Evolutionary conservation across 2,888 invertebrate genomes (phyloP).

Genomic region (Tetragonisca angustula): DNA sequence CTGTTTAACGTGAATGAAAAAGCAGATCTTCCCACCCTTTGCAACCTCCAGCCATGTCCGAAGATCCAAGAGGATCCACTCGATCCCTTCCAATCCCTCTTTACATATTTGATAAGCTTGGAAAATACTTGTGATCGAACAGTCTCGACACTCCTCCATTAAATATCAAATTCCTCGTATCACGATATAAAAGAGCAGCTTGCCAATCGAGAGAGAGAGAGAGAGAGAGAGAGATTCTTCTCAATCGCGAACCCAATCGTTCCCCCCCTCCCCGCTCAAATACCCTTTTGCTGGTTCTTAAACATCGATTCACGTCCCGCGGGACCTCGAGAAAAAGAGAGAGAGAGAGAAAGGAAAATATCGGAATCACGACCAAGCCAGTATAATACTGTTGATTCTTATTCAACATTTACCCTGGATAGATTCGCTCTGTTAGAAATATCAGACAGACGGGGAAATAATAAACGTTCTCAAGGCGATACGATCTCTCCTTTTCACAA

Average conservation of each 20-base stretch:
- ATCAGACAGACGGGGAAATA: constrained; percentile 29
- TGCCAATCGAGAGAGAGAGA: neutral
- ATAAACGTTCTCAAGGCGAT: constrained; percentile 38
- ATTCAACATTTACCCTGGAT: constrained; percentile 50
- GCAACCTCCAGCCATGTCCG: neutral
- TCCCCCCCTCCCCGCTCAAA: neutral
- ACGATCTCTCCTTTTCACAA: neutral
- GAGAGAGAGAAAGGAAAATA: constrained; percentile 17
- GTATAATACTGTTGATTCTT: constrained; percentile 48
- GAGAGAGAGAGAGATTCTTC: neutral
- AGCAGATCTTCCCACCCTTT: neutral
- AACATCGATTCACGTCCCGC: constrained; percentile 36
- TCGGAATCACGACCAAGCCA: constrained; percentile 14
- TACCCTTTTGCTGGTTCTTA: constrained; percentile 45
- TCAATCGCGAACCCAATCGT: constrained; percentile 6
- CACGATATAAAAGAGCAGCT: constrained; percentile 6
- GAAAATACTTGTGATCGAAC: neutral
- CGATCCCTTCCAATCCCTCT: neutral
- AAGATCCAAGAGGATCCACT: neutral
- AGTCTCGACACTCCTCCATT: neutral
- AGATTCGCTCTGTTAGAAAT: neutral
- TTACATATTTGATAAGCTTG: neutral
- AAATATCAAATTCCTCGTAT: constrained; percentile 9
- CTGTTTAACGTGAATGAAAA: neutral
- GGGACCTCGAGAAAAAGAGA: neutral